Evolutionary conservation across 2,797 vertebrate species (phyloP).

Genomic region (Tokudaia tokunoshimensis): DNA sequence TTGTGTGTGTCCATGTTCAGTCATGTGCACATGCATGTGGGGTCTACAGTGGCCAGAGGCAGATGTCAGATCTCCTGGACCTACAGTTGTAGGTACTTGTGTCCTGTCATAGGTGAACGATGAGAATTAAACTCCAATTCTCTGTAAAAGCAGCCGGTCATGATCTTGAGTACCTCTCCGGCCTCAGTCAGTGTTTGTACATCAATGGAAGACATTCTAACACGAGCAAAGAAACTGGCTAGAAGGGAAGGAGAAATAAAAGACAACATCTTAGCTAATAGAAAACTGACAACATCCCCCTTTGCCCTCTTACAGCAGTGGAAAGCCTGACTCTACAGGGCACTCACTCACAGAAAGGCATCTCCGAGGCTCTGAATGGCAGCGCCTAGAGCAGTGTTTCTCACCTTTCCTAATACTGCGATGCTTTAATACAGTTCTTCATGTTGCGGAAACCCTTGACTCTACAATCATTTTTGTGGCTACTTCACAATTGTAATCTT

Average conservation of each 20-base stretch:
- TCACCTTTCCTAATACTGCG: background rate
- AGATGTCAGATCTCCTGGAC: background rate
- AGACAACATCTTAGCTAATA: background rate
- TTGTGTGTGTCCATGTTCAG: too few relatives aligned
- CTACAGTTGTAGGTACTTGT: background rate
- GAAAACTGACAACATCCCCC: background rate
- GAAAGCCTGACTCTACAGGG: background rate
- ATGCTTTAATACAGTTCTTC: background rate
- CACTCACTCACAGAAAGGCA: background rate
- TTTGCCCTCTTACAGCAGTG: background rate
- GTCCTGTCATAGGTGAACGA: background rate
- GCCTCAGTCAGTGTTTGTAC: background rate
- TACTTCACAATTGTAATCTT: background rate
- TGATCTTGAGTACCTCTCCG: background rate
- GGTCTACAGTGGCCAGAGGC: background rate
- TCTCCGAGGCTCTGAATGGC: background rate
- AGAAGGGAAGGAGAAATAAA: background rate
- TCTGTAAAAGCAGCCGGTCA: background rate
- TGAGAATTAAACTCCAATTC: background rate
- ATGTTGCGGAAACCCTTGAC: background rate
- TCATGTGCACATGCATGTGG: background rate
- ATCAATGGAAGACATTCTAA: conserved; percentile 3
- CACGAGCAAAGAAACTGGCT: conserved; percentile 19
- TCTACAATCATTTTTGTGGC: background rate
- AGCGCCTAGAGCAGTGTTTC: background rate